Base-by-base conservation (phyloP, 2,797 vertebrate species). In the Bradypus variegatus region DNA sequence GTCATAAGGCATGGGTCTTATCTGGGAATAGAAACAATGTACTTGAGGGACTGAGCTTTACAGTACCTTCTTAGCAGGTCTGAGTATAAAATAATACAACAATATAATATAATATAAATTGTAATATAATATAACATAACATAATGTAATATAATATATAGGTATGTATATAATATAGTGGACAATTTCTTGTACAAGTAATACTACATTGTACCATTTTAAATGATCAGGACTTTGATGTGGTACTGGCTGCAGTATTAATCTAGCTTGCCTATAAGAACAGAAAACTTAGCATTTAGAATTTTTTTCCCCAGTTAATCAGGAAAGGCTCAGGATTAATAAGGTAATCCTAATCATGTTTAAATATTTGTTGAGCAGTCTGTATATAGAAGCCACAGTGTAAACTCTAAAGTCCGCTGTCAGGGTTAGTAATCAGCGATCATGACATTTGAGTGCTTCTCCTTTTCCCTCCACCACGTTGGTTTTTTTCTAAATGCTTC, bases 161-260 rank as follows among this genome's bases (percentile, higher is more conserved):
- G 6, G 3, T 19, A 33, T 41, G 0, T 6, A 31, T 62, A 21
- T 78, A 80, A 69, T n/a, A 69, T 8, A 62, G 65, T 41, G 14
- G 78, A 53, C 27, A 67, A 65, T 91, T 86, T 86, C 31, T 84
- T 86, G 88, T 86, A 29, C 21, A 82, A 70, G 60, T 31, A 41
- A 53, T 41, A 1, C 25, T 53, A 45, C 2, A 67, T 62, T 41
- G 36, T 65, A 64, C 65, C 55, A 25, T 67, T 85, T 80, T 36
- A 90, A 58, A 58, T 86, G 9, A 45, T 65, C 23, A 45, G 45
- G 23, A 53, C 76, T 77, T 60, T 58, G 25, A 70, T 31, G 31
- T 77, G 62, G 25, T 14, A 8, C 2, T 55, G 79, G 25, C 29
- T 12, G 53, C 36, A 29, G 36, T 50, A 29, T 77, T 55, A 69